Base-by-base conservation (phyloP, 1,140 invertebrate species). In the Eufriesea mexicana region DNA sequence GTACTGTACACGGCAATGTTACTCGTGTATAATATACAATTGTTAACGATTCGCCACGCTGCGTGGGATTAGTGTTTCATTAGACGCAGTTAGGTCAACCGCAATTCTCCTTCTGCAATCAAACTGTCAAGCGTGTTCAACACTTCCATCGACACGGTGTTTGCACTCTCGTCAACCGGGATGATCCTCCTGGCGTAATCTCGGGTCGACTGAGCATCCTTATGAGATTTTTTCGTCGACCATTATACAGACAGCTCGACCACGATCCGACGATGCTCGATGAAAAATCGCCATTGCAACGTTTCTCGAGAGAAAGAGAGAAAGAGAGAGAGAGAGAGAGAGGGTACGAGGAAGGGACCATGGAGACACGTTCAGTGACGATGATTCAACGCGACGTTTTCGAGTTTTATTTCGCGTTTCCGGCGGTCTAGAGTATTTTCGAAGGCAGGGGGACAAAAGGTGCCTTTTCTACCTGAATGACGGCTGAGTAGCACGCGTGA, bases 401-500 rank as follows among this genome's bases (percentile, higher is more conserved):
- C 14, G 1, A 47, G 7, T 47, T 47, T 68, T 45, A 12, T 68
- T 47, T 16, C 66, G 25, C 45, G 16, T 35, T 35, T 35, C 5
- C 35, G 35, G 20, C 35, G 47, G 23, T 59, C 28, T 28, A 9
- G 10, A 23, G 42, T 62, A 62, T 51, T 47, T 59, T 35, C 14
- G 25, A 16, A 70, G n/a, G 9, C 5, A 45, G 16, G 57, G 20
- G 1, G 8, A 16, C 0, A 2, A 20, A 6, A 61, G n/a, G 5
- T 62, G 0, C 10, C 18, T 49, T 72, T 20, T 18, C 72, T 45
- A 64, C 54, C 61, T 84, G 55, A 42, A 66, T 77, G n/a, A 42
- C 42, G 28, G 23, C 18, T 72, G 62, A 59, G 75, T 80, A 57
- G 61, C 61, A 61, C 62, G 57, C 79, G 55, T 42, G 47, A 49